phyloP scores from a whole-genome alignment of 2,888 invertebrate species.

The Microchrysa polita region DNA sequence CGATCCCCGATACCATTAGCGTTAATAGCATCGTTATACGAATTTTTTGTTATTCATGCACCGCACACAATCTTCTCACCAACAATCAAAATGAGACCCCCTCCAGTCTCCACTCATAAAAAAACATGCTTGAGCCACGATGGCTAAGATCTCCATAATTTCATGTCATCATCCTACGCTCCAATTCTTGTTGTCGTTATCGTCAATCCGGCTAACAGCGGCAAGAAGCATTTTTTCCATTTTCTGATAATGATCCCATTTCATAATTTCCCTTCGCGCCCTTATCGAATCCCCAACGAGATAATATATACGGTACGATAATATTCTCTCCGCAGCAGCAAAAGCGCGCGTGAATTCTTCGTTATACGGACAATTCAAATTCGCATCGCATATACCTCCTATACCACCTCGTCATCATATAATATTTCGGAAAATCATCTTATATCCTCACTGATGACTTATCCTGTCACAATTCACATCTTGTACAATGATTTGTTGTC shows the following conservation, averaged over 20 bases:
- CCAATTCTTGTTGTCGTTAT: constrained; percentile 22
- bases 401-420: no score
- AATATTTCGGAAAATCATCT: constrained; percentile 23
- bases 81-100: constrained; percentile 34
- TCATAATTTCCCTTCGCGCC: constrained; percentile 35
- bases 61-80: constrained; percentile 12
- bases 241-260: constrained; percentile 50
- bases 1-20: constrained; percentile 26
- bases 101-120: neutral
- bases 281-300: neutral
- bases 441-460: constrained; percentile 47
- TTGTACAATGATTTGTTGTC: constrained; percentile 47
- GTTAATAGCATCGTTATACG: constrained; percentile 40
- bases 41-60: constrained; percentile 18
- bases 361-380: constrained; percentile 17
- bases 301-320: neutral
- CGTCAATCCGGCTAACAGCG: constrained; percentile 36
- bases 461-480: constrained; percentile 48
- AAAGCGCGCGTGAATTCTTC: no score
- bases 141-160: no score
- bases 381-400: neutral
- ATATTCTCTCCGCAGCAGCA: constrained; percentile 13
- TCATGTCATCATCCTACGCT: constrained; percentile 8
- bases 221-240: constrained; percentile 47
- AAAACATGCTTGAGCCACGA: neutral